Percentiles rank a stretch among this genome's conserved stretches.
These are phyloP conservation scores for Thamnaconus septentrionalis DNA, from an alignment of 2,113 vertebrate genomes.

Conservation along the genomic window DNA sequence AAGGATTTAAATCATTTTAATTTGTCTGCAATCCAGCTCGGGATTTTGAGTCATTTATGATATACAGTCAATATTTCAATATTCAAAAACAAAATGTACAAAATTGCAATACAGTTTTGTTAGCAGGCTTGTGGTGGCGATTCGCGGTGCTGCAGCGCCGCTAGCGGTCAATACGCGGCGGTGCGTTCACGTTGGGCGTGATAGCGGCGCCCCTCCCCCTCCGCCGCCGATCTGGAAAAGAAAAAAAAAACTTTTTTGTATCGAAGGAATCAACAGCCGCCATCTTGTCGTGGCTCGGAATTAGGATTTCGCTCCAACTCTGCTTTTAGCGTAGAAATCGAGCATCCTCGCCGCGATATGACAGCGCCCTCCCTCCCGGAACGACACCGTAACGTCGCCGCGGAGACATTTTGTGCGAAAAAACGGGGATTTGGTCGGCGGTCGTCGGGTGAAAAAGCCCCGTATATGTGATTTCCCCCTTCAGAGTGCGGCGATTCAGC, in stretches of 20 bases:
- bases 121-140: background rate
- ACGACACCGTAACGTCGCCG: conserved; percentile 53
- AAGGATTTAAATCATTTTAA: no score
- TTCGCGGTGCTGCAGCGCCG: conserved; percentile 53
- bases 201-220: conserved; percentile 84
- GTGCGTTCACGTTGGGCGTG: conserved; percentile 77
- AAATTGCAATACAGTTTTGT: no score
- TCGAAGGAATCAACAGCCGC: conserved; percentile 95
- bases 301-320: conserved; percentile 83
- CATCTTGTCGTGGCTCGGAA: conserved; percentile 95
- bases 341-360: conserved; percentile 71
- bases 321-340: conserved; percentile 70
- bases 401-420: conserved; percentile 69
- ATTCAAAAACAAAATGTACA: no score
- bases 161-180: conserved; percentile 41
- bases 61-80: no score
- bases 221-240: conserved; percentile 86
- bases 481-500: conserved; percentile 77
- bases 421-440: conserved; percentile 64
- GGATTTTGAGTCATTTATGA: no score
- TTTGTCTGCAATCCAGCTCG: no score
- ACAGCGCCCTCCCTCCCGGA: conserved; percentile 66
- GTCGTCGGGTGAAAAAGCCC: conserved; percentile 75
- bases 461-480: conserved; percentile 78
- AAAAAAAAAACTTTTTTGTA: conserved; percentile 90